These are phyloP conservation scores for Trachythela sp. DNA, from an alignment of 64 coral and sea anemone species.

Conservation along the genomic window DNA sequence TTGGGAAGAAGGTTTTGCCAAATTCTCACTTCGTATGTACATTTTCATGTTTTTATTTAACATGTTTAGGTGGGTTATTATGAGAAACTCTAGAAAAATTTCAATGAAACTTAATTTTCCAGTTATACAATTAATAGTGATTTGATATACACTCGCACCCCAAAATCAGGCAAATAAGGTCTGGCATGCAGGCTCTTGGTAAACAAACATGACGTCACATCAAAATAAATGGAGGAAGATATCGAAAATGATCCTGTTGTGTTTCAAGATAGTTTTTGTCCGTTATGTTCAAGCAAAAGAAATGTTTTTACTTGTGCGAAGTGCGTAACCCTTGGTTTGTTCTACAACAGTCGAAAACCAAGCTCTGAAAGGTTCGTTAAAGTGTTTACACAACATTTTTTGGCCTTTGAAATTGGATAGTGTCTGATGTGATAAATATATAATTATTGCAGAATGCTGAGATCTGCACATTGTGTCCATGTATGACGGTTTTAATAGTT, in stretches of 20 bases:
- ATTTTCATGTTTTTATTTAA: no score
- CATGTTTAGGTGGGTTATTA: no score
- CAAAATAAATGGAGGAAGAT: constrained; percentile 39
- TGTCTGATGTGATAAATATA: no score
- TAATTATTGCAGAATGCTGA: not conserved
- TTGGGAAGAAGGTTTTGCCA: no score
- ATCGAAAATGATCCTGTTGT: constrained; percentile 47
- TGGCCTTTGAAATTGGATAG: not conserved
- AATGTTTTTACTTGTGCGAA: constrained; percentile 66
- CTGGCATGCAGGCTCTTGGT: not conserved
- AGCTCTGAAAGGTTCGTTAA: constrained; percentile 50
- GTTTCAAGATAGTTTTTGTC: constrained; percentile 50
- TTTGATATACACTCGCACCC: not conserved
- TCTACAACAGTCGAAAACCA: constrained; percentile 57
- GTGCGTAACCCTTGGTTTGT: constrained; percentile 61
- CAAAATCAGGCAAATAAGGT: not conserved
- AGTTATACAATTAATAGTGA: no score
- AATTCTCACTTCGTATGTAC: no score
- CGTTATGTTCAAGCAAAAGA: constrained; percentile 72
- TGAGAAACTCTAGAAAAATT: no score
- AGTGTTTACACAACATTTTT: not conserved
- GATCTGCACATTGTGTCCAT: not conserved
- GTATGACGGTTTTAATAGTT: no score
- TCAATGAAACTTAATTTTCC: no score
- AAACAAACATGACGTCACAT: not conserved